Base-by-base conservation (phyloP, 1,140 invertebrate species). In the Hesperophylax magnus region DNA sequence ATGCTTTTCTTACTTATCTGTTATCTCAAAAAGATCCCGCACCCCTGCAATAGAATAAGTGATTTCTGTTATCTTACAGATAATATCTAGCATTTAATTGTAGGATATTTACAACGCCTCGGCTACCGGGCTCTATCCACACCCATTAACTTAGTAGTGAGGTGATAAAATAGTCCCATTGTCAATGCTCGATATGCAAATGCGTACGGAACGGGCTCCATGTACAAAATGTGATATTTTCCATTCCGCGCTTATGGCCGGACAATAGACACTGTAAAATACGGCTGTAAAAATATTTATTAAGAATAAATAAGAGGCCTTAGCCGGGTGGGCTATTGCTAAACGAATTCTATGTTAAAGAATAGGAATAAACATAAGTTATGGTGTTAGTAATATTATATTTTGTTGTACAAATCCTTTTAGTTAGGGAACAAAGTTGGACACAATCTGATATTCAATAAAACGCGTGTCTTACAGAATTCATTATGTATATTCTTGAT, bases 141-240 rank as follows among this genome's bases (percentile, higher is more conserved):
- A 47, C 58, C 18, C 58, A 61, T 61, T 61, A 61, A 61, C 58
- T 61, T 24, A 61, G 20, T 61, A 24, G 58, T 24, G 18, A 61
- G 58, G 58, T 61, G 58, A 61, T 61, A 61, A 61, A 61, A 61
- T 61, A 22, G 20, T 61, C 58, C 58, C 8, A 61, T 61, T 61
- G 58, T 61, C 58, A 61, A 61, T 61, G 58, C 15, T 61, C 24
- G 24, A 61, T 61, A 61, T 61, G 58, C 58, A 61, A 61, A 61
- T 61, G 58, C 58, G 58, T 20, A 61, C 58, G 15, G 58, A 61
- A 61, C 7, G 24, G 58, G 58, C 58, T 20, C 24, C 11, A 3
- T 11, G 24, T 15, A 61, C 24, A 61, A 61, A 61, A 61, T 61
- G 58, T 61, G 8, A 61, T 61, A 61, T 61, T 61, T 61, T 61